Evolutionary conservation across 2,888 invertebrate genomes (phyloP).

Genomic region (Eumerus sabulonum): DNA sequence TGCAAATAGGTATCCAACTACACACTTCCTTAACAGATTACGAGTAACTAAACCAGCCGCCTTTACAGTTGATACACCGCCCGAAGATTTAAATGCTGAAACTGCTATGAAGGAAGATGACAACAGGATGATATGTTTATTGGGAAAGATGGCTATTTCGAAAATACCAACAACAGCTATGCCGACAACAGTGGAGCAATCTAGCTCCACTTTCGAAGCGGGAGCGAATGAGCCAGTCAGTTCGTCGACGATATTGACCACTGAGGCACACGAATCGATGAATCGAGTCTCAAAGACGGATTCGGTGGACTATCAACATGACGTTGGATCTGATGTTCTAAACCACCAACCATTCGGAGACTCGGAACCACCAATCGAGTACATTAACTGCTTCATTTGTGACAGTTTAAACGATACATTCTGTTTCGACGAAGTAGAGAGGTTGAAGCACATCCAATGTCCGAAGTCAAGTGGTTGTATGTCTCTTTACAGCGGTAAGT

Average conservation of each 20-base stretch:
- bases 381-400: slow-evolving; percentile 24
- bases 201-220: too few relatives aligned
- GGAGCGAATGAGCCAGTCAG: too few relatives aligned
- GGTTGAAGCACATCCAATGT: slow-evolving; percentile 23
- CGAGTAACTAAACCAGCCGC: not conserved
- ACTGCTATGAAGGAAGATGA: slow-evolving; percentile 9
- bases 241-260: too few relatives aligned
- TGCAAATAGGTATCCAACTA: slow-evolving; percentile 43
- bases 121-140: slow-evolving; percentile 13
- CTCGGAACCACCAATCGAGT: not conserved
- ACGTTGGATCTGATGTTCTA: not conserved
- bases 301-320: not conserved
- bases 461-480: slow-evolving; percentile 22
- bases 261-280: too few relatives aligned
- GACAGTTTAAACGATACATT: slow-evolving; percentile 10
- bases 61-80: not conserved
- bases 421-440: slow-evolving; percentile 23
- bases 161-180: not conserved
- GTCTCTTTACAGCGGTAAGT: slow-evolving; percentile 23
- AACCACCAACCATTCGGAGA: not conserved
- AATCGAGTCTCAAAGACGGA: too few relatives aligned
- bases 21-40: not conserved
- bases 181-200: too few relatives aligned
- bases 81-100: slow-evolving; percentile 16
- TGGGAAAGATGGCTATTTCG: not conserved